Conservation (phyloP, 2,113 vertebrate genomes). For the Amphilophus citrinellus region DNA sequence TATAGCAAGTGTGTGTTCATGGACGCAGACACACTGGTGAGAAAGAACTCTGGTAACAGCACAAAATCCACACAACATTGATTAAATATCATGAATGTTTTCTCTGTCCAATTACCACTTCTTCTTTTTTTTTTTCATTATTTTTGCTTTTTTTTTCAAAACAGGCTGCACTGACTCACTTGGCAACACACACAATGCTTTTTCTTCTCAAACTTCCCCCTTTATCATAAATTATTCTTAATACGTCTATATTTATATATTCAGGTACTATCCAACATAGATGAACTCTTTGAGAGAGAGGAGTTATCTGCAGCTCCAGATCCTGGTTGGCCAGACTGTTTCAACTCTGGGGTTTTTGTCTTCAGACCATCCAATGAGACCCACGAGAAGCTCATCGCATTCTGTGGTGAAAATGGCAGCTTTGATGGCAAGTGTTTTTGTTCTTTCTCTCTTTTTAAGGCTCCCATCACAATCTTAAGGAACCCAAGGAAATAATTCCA, state of each 20-base stretch:
- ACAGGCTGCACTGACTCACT: no score
- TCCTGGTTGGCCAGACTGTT: slow-evolving; percentile 98
- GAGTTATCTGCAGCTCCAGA: slow-evolving; percentile 97
- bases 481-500: neutral
- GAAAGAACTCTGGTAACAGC: slow-evolving; percentile 33
- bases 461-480: neutral
- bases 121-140: neutral
- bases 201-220: neutral
- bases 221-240: neutral
- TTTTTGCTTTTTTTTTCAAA: neutral
- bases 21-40: slow-evolving; percentile 98
- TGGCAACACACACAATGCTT: neutral
- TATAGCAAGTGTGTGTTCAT: slow-evolving; percentile 98
- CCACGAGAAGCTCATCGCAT: slow-evolving; percentile 86
- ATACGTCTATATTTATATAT: neutral
- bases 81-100: neutral
- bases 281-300: slow-evolving; percentile 97
- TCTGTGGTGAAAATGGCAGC: slow-evolving; percentile 92
- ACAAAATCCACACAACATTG: neutral
- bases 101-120: neutral
- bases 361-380: slow-evolving; percentile 93
- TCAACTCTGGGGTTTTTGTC: slow-evolving; percentile 98
- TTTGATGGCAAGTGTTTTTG: slow-evolving; percentile 88
- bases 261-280: slow-evolving; percentile 93
- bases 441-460: neutral